Evolutionary conservation across 2,113 vertebrate genomes (phyloP), one percentile per base, ranked within the genome.

Genomic region (Rhabdomys dilectus): DNA sequence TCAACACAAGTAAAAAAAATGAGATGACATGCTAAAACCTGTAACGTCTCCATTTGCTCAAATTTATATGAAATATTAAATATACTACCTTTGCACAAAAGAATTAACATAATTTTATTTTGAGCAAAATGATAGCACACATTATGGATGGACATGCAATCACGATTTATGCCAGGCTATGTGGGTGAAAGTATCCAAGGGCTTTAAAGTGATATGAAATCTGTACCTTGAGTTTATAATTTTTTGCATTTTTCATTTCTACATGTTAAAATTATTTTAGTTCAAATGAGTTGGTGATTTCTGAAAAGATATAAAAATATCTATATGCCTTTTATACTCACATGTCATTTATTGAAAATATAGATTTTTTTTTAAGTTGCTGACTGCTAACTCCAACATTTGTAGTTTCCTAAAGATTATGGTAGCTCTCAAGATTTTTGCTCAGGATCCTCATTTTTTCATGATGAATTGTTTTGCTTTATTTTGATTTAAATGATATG

Each of bases 211-310:
- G 45, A 2, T 62, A 80, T 56, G 58, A 86, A 86, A 87, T 3
- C 45, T 77, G 6, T 75, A 29, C 56, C 11, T 92, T 82, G 11
- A 62, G 3, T 13, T 94, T 76, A 89, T 75, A 53, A 94, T 87
- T 84, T 88, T 58, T 70, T 81, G 34, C 26, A 81, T 91, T 76
- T 88, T 96, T 91, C 1, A 88, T 72, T 96, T 88, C 53, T 62
- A 26, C n/a, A 60, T 53, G 16, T 93, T 92, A 12, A 48, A 88
- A 80, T 73, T 26, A 66, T 90, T 92, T 80, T 82, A 86, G 45
- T 92, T 94, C 19, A 48, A 53, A 34, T 53, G 45, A 16, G 7
- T 36, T 62, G 36, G 5, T 53, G 53, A 51, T 78, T 56, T 81
- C 85, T 81, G 24, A 68, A 73, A 26, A 91, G 10, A 56, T 42